phyloP scores from a whole-genome alignment of 2,797 vertebrate species.

The Crax fasciolata region DNA sequence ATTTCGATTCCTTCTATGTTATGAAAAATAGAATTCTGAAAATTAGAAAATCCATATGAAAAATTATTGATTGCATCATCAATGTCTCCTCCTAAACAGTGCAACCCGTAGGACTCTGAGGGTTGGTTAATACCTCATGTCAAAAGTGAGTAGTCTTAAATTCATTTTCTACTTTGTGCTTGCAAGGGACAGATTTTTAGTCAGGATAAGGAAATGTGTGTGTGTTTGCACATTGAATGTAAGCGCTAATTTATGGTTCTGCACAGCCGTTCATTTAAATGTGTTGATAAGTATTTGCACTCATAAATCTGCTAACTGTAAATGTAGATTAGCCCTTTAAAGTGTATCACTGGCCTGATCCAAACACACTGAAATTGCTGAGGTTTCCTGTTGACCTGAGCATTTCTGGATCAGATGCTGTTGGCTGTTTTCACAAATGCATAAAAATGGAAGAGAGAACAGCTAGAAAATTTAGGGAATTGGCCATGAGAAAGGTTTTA shows the following conservation, averaged over 20 bases:
- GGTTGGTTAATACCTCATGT: neutral
- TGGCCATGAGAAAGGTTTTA: neutral
- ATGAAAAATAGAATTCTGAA: neutral
- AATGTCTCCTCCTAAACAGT: neutral
- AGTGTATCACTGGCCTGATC: neutral
- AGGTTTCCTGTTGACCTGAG: neutral
- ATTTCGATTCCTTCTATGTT: neutral
- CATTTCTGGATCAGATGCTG: neutral
- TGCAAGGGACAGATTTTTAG: slow-evolving; percentile 32
- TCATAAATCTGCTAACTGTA: slow-evolving; percentile 36
- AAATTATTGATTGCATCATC: neutral
- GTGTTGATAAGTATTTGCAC: slow-evolving; percentile 18
- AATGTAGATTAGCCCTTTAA: neutral
- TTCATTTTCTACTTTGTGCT: neutral
- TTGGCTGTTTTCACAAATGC: neutral
- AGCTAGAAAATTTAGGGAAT: neutral
- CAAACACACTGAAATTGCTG: neutral
- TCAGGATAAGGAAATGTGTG: slow-evolving; percentile 9
- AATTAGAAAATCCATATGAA: neutral
- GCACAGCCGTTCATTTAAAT: neutral
- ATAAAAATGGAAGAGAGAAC: neutral
- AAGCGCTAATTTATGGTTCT: slow-evolving; percentile 30
- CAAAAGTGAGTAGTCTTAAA: neutral
- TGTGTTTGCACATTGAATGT: neutral
- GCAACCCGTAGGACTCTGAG: neutral